A percentile compares a stretch with the other conserved stretches of the same genome.
These are phyloP conservation scores for Chionomys nivalis DNA, from an alignment of 2,113 vertebrate genomes.

Conservation along the genomic window DNA sequence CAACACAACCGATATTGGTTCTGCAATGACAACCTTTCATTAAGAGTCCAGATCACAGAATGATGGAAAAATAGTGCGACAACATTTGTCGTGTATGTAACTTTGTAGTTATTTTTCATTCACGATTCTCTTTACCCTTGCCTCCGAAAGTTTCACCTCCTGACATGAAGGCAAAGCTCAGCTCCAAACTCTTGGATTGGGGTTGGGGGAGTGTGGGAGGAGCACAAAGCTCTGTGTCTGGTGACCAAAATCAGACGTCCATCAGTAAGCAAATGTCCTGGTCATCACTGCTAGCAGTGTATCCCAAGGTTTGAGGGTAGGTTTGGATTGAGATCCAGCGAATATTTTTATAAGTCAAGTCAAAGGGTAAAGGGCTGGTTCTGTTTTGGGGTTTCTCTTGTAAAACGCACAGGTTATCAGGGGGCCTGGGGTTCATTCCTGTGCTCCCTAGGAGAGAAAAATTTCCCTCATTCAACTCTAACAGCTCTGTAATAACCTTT, in stretches of 20 bases:
- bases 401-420: not conserved
- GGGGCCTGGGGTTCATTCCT: not conserved
- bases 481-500: not conserved
- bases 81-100: not conserved
- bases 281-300: not conserved
- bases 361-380: not conserved
- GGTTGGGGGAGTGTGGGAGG: not conserved
- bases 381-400: not conserved
- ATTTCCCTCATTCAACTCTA: not conserved
- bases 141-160: not conserved
- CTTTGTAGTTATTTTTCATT: not conserved
- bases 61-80: not conserved
- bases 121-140: not conserved
- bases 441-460: conserved; percentile 27
- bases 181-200: not conserved
- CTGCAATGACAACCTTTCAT: not conserved
- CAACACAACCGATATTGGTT: not conserved
- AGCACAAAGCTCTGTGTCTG: no score
- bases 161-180: not conserved
- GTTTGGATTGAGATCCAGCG: not conserved
- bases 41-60: not conserved
- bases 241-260: not conserved
- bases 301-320: not conserved
- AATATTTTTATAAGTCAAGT: not conserved
- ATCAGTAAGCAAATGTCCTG: not conserved